Conservation (phyloP, 2,797 vertebrate species). For the Toxotes lorentzi region DNA sequence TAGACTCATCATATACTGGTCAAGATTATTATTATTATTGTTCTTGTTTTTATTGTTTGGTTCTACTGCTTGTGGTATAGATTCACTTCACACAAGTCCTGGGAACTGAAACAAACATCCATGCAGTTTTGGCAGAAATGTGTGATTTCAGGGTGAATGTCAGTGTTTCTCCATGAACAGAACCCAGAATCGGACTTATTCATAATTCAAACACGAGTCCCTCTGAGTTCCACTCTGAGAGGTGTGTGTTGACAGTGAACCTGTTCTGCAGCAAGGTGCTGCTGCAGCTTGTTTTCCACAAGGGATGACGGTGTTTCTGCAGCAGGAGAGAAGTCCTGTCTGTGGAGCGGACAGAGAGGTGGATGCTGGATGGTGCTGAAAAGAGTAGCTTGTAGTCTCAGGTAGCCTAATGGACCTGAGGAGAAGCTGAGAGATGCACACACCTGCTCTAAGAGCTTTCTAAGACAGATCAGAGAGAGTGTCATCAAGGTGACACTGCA, state of each 20-base stretch:
- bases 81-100: too few relatives aligned
- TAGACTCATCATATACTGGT: too few relatives aligned
- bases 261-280: background rate
- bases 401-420: slow-evolving; percentile 43
- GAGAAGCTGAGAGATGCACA: slow-evolving; percentile 45
- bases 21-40: too few relatives aligned
- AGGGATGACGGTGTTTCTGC: slow-evolving; percentile 11
- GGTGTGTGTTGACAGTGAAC: slow-evolving; percentile 26
- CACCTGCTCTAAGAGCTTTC: slow-evolving; percentile 68
- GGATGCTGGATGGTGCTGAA: slow-evolving; percentile 56
- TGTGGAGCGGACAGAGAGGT: slow-evolving; percentile 41
- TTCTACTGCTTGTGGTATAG: too few relatives aligned
- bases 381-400: slow-evolving; percentile 59
- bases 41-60: too few relatives aligned
- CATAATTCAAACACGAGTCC: too few relatives aligned
- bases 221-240: slow-evolving; percentile 30
- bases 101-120: too few relatives aligned
- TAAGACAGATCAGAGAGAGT: slow-evolving; percentile 56
- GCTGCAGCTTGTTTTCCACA: background rate
- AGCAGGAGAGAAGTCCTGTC: slow-evolving; percentile 10
- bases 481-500: slow-evolving; percentile 39
- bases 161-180: too few relatives aligned
- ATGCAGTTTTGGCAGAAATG: too few relatives aligned
- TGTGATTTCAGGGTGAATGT: too few relatives aligned
- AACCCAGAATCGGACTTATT: too few relatives aligned